Evolutionary conservation across 2,113 vertebrate genomes (phyloP), one percentile per base, ranked within the genome.

Genomic region (Paedocypris sp.): DNA sequence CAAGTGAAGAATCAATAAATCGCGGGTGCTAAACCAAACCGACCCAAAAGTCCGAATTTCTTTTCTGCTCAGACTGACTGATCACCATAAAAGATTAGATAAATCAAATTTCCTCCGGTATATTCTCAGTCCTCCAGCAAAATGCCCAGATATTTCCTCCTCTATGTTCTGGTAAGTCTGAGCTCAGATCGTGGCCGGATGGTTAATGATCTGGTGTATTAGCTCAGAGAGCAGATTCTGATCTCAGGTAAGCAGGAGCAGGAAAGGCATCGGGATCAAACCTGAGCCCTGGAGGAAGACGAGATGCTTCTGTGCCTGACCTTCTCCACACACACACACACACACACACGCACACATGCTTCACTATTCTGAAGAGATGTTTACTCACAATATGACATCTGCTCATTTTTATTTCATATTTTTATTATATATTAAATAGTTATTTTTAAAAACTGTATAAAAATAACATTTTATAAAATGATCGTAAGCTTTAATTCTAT

Each of bases 71-170:
- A 58, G 26, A 20, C 39, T 45, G 53, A 57, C 54, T 43, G 54
- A 58, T 58, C 54, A 58, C 39, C 54, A 58, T 58, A 32, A 43
- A 58, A 58, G 54, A 58, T 58, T 58, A 43, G 28, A 58, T 58
- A 20, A 43, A 58, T 58, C 54, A 31, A 22, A 58, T 58, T 58
- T 43, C 38, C 54, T 58, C 38, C 54, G 22, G 25, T 58, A 25
- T 42, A 39, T 43, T 31, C 32, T 58, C 28, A 32, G 39, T 45
- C 53, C 39, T 58, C 38, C 28, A 22, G 39, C 15, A 4, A n/a
- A 32, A 18, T 13, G 39, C 25, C 25, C 39, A 42, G 10, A 32
- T 58, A 31, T 31, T 58, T 43, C 39, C 39, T 58, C 12, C 38
- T 58, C 12, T 22, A 58, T 13, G 33, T 41, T 15, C n/a, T 22